Base-by-base conservation (phyloP, 2,113 vertebrate species). In the Butorides virescens region DNA sequence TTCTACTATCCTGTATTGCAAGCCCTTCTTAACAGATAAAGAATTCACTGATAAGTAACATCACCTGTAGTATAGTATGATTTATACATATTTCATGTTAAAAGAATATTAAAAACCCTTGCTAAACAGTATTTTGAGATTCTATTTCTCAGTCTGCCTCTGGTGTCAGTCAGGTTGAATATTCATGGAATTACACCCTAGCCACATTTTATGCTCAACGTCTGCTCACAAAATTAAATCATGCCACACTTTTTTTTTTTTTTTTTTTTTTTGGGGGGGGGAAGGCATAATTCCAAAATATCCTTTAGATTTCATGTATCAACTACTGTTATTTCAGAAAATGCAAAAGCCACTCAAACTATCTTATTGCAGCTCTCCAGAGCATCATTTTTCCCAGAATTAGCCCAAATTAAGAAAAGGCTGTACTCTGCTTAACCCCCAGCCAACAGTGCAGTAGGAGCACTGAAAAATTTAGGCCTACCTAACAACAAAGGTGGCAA, bases 1-100 rank as follows among this genome's bases (percentile, higher is more conserved):
- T 58, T 58, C 0, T 2, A 56, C 20, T 44, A 72, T 7, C 0
- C 1, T 11, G 5, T n/a, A 78, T 17, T 32, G 8, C 62, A 91
- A 83, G 26, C 7, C 76, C 21, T 74, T 92, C 66, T 47, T 1
- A 3, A 58, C 5, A 47, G 11, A 66, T 44, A 17, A 72, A 72
- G n/a, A 72, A 58, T 62, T 84, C 47, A 46, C n/a, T 26, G 29
- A 7, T 46, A 66, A 74, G 22, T 62, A 91, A 49, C 18, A 67
- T 55, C 16, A 61, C 62, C 30, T 70, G 27, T 36, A 88, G 32
- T 44, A 70, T 2, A 73, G 46, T 52, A 37, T 5, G 82, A 67
- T 55, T 81, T 15, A 21, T 15, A 72, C 0, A 2, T 50, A 75
- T 61, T 87, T 59, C 18, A 70, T 26, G 10, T 30, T 56, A 53